These are phyloP conservation scores for Hylomyscus alleni DNA, from an alignment of 2,797 vertebrate genomes.

Conservation along the genomic window DNA sequence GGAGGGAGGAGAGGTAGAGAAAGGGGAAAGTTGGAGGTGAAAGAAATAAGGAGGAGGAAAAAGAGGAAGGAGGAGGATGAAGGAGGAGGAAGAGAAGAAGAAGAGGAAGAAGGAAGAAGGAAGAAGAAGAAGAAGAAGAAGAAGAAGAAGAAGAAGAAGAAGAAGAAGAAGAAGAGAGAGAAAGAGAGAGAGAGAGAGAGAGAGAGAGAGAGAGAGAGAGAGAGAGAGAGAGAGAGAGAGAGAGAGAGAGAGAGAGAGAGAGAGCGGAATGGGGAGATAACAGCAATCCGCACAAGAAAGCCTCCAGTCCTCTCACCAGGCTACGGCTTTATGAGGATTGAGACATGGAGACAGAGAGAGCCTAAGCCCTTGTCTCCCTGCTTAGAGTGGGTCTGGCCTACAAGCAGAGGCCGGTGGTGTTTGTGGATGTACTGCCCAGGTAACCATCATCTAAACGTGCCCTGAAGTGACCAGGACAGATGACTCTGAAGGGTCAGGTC, in stretches of 20 bases:
- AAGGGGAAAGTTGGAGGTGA: no score
- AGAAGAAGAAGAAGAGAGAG: neutral
- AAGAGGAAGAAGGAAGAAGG: neutral
- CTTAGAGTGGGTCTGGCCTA: neutral
- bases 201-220: no score
- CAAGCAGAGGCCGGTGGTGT: neutral
- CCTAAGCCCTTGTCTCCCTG: neutral
- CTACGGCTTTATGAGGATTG: rapidly evolving
- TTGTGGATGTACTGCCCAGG: neutral
- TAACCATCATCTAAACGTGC: neutral
- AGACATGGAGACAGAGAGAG: neutral
- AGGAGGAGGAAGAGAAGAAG: neutral
- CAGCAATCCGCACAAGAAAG: neutral
- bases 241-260: neutral
- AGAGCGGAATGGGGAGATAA: no score
- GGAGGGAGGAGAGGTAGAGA: no score
- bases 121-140: no score
- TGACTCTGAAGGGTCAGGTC: neutral
- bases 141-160: no score
- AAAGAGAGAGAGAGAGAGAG: no score
- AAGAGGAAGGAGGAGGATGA: no score
- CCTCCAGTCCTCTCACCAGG: neutral
- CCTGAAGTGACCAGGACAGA: neutral
- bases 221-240: no score
- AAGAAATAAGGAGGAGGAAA: neutral